phyloP scores from a whole-genome alignment of 1,140 invertebrate species.

The Drosophila persimilis region DNA sequence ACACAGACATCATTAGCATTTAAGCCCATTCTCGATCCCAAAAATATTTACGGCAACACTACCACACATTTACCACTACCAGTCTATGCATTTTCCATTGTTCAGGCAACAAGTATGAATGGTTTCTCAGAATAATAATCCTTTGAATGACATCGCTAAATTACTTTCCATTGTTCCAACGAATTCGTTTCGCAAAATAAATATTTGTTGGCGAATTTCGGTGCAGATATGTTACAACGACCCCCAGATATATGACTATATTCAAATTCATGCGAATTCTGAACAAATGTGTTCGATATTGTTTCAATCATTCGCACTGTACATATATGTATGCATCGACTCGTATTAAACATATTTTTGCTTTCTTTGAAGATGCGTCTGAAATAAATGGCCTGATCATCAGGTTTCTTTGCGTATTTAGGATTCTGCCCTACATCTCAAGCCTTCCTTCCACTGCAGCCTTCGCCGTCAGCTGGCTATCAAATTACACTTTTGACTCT shows the following conservation, averaged over 20 bases:
- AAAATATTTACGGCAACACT: slow-evolving; percentile 2
- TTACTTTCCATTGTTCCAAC: too few species aligned
- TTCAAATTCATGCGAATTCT: not conserved
- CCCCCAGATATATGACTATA: not conserved
- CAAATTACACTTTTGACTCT: slow-evolving; percentile 39
- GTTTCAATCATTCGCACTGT: slow-evolving; percentile 7
- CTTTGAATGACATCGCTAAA: too few species aligned
- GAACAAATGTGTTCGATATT: not conserved
- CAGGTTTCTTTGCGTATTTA: slow-evolving; percentile 20
- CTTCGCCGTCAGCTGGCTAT: slow-evolving; percentile 33
- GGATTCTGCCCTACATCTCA: slow-evolving; percentile 24
- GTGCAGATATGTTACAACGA: slow-evolving; percentile 11
- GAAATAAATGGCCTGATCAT: slow-evolving; percentile 14
- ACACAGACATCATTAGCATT: slow-evolving; percentile 8
- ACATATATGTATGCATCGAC: too few species aligned
- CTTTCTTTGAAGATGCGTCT: slow-evolving; percentile 16
- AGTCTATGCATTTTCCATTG: too few species aligned
- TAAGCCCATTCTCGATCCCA: not conserved
- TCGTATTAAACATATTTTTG: not conserved
- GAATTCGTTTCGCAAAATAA: too few species aligned
- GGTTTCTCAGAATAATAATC: too few species aligned
- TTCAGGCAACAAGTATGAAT: too few species aligned
- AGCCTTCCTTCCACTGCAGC: slow-evolving; percentile 1
- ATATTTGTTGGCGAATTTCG: too few species aligned
- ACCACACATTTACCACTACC: too few species aligned